These are phyloP conservation scores for Mesocricetus auratus DNA, from an alignment of 2,113 vertebrate species.

Conservation along the genomic window DNA sequence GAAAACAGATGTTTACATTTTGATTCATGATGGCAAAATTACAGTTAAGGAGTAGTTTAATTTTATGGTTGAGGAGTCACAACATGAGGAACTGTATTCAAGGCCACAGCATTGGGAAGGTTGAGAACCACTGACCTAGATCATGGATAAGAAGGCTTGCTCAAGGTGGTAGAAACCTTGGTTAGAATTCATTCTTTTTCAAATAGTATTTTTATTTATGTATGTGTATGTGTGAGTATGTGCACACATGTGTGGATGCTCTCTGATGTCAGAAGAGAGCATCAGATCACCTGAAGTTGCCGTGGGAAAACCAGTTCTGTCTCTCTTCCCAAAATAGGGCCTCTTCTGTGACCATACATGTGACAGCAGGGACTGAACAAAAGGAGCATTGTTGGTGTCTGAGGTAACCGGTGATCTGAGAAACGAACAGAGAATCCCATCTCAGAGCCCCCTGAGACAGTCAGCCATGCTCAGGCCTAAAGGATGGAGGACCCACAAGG, in stretches of 20 bases:
- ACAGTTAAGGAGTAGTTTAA: background rate
- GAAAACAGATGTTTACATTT: background rate
- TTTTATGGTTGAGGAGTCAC: background rate
- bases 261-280: background rate
- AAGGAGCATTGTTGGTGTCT: background rate
- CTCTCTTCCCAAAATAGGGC: background rate
- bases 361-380: background rate
- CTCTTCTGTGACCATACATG: background rate
- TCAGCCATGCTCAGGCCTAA: background rate
- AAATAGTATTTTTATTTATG: background rate
- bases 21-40: background rate
- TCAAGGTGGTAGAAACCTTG: background rate
- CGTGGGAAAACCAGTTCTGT: slow-evolving; percentile 4
- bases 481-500: background rate
- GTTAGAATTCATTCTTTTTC: background rate
- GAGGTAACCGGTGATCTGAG: background rate
- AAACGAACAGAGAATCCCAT: slow-evolving; percentile 21
- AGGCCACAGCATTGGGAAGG: background rate
- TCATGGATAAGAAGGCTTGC: background rate
- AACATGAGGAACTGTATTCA: background rate
- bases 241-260: background rate
- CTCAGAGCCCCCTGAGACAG: background rate
- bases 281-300: background rate
- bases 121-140: background rate
- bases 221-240: background rate